Evolutionary conservation across 2,113 vertebrate genomes (phyloP), one percentile per base, ranked within the genome.

Genomic region (Ciconia boyciana): DNA sequence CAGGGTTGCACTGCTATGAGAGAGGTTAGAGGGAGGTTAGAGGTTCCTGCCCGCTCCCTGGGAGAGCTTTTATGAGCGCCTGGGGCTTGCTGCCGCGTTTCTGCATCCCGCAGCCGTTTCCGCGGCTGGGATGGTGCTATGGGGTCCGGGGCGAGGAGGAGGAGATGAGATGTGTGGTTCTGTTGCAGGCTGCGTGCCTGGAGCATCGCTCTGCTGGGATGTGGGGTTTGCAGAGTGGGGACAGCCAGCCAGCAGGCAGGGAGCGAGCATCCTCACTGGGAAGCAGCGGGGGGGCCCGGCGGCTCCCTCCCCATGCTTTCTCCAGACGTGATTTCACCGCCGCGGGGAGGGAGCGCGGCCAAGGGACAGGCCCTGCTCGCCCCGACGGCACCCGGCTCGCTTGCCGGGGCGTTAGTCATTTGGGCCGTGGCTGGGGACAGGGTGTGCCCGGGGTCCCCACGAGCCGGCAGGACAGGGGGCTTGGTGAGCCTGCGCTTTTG

Each of bases 251-350:
- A 78, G 81, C 18, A 1, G 76, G 77, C 94, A 5, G 22, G 43
- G 64, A 89, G 54, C 0, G 19, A 87, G 92, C 46, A 69, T 91
- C 90, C 72, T 84, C 24, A 0, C 77, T 90, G 78, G 91, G 93
- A 91, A 94, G 69, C 78, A 19, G 68, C 6, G 15, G 57, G n/a
- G 44, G 17, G 36, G 21, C 8, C 22, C 32, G 1, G 55, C 9
- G 5, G 54, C 89, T 84, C 65, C 5, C 52, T 89, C 51, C 51
- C 74, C 44, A 10, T 72, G 78, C 92, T 90, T 93, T 95, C 96
- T 96, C 95, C 95, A 97, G 95, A 96, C 94, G 92, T 97, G 96
- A 96, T 97, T 96, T 97, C 95, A 97, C 95, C 62, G 1, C 90
- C 7, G 12, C 6, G 34, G 92, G 75, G 88, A 96, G 92, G 92